Conservation (phyloP, 2,797 vertebrate genomes). For the Anabacerthia variegaticeps region DNA sequence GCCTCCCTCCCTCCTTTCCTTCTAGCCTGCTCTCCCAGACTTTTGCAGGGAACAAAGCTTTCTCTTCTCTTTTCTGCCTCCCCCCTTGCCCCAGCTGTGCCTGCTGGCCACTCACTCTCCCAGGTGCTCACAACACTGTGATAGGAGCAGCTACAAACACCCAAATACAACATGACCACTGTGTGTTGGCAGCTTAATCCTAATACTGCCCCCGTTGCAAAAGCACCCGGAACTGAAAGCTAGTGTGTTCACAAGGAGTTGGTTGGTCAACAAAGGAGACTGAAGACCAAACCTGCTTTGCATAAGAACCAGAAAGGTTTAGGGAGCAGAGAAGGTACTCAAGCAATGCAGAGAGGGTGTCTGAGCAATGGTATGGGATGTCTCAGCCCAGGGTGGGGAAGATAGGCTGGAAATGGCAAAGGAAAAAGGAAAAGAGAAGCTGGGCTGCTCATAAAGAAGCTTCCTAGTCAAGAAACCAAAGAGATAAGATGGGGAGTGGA, state of each 20-base stretch:
- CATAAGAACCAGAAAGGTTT: not conserved
- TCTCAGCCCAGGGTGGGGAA: not conserved
- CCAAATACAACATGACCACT: not conserved
- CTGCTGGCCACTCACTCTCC: not conserved
- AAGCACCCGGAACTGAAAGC: not conserved
- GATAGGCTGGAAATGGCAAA: not conserved
- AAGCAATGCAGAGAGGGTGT: not conserved
- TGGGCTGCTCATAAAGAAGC: not conserved
- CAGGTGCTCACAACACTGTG: accelerated
- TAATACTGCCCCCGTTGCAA: not conserved
- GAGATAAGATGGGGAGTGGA: not conserved
- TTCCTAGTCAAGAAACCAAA: not conserved
- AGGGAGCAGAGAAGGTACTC: not conserved
- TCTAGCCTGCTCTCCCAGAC: not conserved
- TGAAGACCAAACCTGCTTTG: not conserved
- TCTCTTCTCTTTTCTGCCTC: not conserved
- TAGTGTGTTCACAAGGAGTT: not conserved
- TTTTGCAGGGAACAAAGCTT: not conserved
- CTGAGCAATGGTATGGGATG: accelerated
- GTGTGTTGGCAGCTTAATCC: not conserved
- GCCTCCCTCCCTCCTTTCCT: not conserved
- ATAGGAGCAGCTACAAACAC: not conserved
- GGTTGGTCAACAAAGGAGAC: accelerated
- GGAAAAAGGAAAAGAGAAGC: not conserved
- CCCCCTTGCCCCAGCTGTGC: not conserved